These are phyloP conservation scores for Epinotia ramella DNA, from an alignment of 2,888 invertebrate species.

Conservation along the genomic window DNA sequence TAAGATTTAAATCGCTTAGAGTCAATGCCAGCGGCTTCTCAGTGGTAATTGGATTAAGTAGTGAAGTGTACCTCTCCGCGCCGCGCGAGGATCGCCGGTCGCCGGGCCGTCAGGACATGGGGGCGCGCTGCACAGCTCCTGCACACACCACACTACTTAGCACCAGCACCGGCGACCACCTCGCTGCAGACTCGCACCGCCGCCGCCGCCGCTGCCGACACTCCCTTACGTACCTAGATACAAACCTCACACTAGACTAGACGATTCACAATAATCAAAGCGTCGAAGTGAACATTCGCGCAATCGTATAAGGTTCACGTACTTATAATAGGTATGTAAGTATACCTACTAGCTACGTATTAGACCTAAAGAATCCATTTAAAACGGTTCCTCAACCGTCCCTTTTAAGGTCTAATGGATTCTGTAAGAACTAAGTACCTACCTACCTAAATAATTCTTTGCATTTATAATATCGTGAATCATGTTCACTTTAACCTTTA, in stretches of 20 bases:
- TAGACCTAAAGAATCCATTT: neutral
- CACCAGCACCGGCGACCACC: neutral
- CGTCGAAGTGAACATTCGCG: constrained; percentile 1
- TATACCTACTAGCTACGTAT: neutral
- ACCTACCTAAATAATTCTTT: neutral
- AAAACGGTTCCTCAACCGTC: neutral
- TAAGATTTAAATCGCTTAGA: constrained; percentile 18
- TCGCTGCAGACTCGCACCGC: neutral
- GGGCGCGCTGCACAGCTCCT: constrained; percentile 24
- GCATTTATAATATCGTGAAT: neutral
- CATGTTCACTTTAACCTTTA: no score
- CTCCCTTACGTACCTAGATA: neutral
- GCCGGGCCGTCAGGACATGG: constrained; percentile 39
- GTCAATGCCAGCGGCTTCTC: constrained; percentile 37
- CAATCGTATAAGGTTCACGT: constrained; percentile 1
- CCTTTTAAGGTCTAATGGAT: neutral
- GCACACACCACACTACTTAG: constrained; percentile 10
- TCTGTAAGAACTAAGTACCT: neutral
- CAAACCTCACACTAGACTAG: neutral
- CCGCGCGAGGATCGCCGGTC: constrained; percentile 27
- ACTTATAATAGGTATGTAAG: neutral
- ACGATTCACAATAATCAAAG: neutral
- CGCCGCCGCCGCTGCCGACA: neutral
- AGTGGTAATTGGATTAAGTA: constrained; percentile 29
- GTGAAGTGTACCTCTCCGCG: constrained; percentile 26